Percentiles rank a stretch among this genome's conserved stretches.
Evolutionary conservation across 2,113 vertebrate genomes (phyloP).

Genomic region (Lophochroa leadbeateri): DNA sequence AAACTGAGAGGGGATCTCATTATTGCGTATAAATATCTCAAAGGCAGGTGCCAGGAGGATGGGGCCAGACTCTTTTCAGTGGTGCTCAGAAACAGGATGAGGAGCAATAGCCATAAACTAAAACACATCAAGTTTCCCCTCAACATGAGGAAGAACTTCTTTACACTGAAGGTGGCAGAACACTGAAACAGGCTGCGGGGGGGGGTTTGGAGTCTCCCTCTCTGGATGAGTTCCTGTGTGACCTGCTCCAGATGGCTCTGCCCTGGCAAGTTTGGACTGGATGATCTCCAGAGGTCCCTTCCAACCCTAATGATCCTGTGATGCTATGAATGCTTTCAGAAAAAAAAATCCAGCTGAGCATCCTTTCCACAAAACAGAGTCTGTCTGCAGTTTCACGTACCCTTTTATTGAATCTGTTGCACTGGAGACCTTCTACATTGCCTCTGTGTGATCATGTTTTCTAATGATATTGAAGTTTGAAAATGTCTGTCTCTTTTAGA

Average conservation of each 20-base stretch:
- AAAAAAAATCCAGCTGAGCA: neutral
- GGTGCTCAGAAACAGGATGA: accelerated
- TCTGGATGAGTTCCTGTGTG: neutral
- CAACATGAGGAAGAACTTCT: neutral
- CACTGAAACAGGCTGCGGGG: neutral
- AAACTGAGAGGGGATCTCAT: neutral
- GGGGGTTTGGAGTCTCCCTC: neutral
- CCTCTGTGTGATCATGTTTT: neutral
- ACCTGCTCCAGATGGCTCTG: neutral
- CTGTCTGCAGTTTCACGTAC: neutral
- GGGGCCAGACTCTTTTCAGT: neutral
- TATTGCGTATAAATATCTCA: neutral
- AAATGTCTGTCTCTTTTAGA: neutral
- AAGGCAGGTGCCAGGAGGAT: neutral
- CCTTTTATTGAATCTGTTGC: neutral
- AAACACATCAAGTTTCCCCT: neutral
- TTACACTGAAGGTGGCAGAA: neutral
- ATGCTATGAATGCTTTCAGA: neutral
- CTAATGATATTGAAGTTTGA: neutral
- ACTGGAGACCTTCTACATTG: neutral
- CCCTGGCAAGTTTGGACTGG: neutral
- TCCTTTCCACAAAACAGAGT: neutral
- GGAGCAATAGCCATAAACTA: neutral
- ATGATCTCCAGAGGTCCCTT: neutral
- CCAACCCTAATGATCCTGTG: neutral